phyloP scores from a whole-genome alignment of 30 jellyfish, hydroid and myxozoan species.

The Aurelia sp. region DNA sequence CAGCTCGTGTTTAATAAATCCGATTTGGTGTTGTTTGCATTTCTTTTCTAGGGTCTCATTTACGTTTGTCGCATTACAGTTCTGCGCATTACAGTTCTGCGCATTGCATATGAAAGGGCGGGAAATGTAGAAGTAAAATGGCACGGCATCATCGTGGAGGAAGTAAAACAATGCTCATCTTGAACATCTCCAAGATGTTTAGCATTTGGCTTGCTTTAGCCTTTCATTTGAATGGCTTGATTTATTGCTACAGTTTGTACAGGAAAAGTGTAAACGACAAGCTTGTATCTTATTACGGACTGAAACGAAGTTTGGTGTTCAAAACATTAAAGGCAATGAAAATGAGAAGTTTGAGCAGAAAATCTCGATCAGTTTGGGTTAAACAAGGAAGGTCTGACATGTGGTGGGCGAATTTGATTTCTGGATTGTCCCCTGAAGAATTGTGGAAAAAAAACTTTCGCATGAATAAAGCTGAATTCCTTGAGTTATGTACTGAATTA shows the following conservation, averaged over 20 bases:
- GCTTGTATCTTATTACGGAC: no score
- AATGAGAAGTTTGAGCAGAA: neutral
- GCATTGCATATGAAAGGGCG: conserved; percentile 19
- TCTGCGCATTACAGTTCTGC: conserved; percentile 28
- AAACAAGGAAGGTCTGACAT: conserved; percentile 55
- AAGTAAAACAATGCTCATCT: neutral
- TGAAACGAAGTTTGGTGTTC: no score
- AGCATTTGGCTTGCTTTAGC: conserved; percentile 19
- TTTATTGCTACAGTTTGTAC: conserved; percentile 1
- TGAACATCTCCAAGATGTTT: neutral
- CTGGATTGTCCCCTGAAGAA: conserved; percentile 8
- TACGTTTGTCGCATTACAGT: no score
- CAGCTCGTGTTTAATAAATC: no score
- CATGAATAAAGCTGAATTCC: conserved; percentile 38
- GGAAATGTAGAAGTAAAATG: neutral
- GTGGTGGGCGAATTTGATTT: conserved; percentile 70
- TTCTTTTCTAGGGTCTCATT: no score
- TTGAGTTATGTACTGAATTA: conserved; percentile 17
- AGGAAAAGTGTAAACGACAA: neutral
- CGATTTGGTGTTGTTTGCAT: no score
- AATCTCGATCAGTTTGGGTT: neutral
- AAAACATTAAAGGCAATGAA: neutral
- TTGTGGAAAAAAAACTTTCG: conserved; percentile 60
- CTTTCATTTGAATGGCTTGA: neutral
- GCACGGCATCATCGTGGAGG: conserved; percentile 28